Percentiles rank a stretch among this genome's conserved stretches.
Conservation (phyloP, 2,797 vertebrate genomes). For the Cuculus canorus region DNA sequence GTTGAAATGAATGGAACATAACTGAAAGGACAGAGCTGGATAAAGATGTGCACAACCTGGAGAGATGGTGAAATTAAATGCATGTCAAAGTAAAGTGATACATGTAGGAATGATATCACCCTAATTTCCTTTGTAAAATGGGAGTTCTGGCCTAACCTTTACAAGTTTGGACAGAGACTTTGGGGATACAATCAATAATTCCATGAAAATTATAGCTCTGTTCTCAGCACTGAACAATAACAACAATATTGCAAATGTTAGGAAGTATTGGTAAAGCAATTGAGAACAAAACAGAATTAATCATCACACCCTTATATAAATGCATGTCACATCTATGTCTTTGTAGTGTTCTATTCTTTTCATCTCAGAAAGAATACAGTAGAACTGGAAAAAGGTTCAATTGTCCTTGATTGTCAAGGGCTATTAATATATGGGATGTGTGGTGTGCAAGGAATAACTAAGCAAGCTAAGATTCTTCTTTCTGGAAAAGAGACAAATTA, state of each 20-base stretch:
- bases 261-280: slow-evolving; percentile 36
- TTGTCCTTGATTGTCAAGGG: slow-evolving; percentile 67
- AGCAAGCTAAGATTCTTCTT: slow-evolving; percentile 28
- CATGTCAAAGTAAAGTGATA: not conserved
- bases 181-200: not conserved
- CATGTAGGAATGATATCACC: not conserved
- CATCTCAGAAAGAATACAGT: slow-evolving; percentile 52
- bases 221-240: not conserved
- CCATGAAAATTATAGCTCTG: not conserved
- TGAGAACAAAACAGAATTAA: slow-evolving; percentile 30
- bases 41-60: not conserved
- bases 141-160: not conserved
- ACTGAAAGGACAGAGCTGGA: not conserved
- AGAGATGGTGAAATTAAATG: not conserved
- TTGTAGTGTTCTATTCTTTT: slow-evolving; percentile 56
- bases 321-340: slow-evolving; percentile 23
- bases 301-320: slow-evolving; percentile 56
- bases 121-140: slow-evolving; percentile 10
- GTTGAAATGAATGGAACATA: not conserved
- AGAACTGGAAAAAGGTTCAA: slow-evolving; percentile 61
- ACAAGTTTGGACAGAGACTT: not conserved
- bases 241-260: not conserved
- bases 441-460: slow-evolving; percentile 56
- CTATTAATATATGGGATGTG: slow-evolving; percentile 51
- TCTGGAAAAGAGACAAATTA: slow-evolving; percentile 38